These are phyloP conservation scores for Bhutanitis thaidina DNA, from an alignment of 2,888 invertebrate species.

Conservation along the genomic window DNA sequence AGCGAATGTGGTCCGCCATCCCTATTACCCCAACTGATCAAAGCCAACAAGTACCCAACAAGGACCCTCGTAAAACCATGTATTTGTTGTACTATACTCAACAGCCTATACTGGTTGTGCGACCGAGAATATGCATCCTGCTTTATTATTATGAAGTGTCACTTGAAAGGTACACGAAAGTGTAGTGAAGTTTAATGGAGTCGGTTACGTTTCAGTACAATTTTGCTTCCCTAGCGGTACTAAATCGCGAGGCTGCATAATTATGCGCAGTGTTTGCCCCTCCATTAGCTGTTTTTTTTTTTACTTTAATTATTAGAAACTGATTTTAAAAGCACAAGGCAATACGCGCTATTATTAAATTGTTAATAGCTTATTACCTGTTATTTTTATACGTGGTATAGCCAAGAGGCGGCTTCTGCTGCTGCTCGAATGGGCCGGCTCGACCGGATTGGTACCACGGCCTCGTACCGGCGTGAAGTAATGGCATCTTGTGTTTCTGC, in stretches of 20 bases:
- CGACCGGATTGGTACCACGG: too few species aligned
- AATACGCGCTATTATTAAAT: not conserved
- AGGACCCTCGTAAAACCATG: conserved; percentile 44
- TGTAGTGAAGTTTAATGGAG: not conserved
- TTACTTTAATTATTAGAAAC: not conserved
- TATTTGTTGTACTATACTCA: conserved; percentile 6
- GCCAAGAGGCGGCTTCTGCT: too few species aligned
- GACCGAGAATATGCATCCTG: not conserved
- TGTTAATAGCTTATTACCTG: not conserved
- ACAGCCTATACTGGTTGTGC: not conserved
- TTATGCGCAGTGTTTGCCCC: conserved; percentile 46
- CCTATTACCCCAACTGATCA: conserved; percentile 61
- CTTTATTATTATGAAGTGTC: conserved; percentile 7
- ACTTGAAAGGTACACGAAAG: not conserved
- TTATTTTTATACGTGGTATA: too few species aligned
- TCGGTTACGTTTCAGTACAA: not conserved
- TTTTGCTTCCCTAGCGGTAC: conserved; percentile 3
- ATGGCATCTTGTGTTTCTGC: too few species aligned
- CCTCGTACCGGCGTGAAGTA: too few species aligned
- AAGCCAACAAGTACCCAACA: conserved; percentile 47
- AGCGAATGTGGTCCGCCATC: conserved; percentile 57
- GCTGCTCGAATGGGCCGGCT: too few species aligned
- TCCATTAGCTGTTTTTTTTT: too few species aligned
- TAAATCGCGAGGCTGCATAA: conserved; percentile 39
- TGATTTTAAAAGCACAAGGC: not conserved